These are phyloP conservation scores for Phaetusa simplex DNA, from an alignment of 2,113 vertebrate genomes.

Conservation along the genomic window DNA sequence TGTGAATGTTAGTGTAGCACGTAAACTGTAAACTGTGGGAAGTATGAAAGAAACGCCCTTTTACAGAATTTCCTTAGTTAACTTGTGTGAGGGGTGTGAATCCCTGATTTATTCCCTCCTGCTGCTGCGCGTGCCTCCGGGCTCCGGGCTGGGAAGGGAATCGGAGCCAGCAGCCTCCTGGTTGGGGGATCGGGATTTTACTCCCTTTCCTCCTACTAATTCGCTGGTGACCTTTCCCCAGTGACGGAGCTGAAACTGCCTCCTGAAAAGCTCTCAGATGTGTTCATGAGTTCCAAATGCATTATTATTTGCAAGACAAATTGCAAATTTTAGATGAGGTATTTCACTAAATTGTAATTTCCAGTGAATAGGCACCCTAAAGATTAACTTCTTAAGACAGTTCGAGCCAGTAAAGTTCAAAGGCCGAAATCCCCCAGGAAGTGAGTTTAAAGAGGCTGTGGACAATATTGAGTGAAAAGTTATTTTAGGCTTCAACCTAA, in stretches of 20 bases:
- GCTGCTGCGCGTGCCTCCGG: not conserved
- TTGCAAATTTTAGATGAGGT: not conserved
- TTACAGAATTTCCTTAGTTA: not conserved
- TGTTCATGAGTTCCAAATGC: not conserved
- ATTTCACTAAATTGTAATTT: not conserved
- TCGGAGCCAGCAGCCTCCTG: not conserved
- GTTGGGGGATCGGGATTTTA: not conserved
- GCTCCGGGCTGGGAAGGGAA: not conserved
- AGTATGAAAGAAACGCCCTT: not conserved
- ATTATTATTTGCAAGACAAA: not conserved
- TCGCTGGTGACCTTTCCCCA: not conserved
- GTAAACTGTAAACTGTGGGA: not conserved
- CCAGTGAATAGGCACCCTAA: not conserved
- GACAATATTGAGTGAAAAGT: not conserved
- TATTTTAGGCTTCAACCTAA: not conserved
- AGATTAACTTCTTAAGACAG: not conserved
- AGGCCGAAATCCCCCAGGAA: not conserved
- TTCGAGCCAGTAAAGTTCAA: not conserved
- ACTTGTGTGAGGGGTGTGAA: not conserved
- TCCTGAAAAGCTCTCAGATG: not conserved
- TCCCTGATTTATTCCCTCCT: not conserved
- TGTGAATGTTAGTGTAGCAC: not conserved
- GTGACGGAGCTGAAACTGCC: not conserved
- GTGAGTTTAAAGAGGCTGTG: not conserved
- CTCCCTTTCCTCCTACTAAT: not conserved